Conservation (phyloP, 2,888 invertebrate genomes). For the Notodonta ziczac region DNA sequence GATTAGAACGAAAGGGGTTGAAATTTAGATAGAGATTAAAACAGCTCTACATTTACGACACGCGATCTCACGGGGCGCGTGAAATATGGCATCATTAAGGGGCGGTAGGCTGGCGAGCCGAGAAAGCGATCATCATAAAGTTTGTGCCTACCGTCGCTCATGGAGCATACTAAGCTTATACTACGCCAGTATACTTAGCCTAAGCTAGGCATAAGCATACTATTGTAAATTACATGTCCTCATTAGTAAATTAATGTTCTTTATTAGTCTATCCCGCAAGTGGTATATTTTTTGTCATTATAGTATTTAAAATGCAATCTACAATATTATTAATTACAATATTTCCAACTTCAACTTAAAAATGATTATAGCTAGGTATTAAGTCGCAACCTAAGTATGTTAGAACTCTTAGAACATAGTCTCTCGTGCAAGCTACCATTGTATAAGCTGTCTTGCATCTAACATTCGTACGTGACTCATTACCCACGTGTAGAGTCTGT, state of each 20-base stretch:
- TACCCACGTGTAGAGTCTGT: conserved; percentile 13
- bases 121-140: conserved; percentile 46
- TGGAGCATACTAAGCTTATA: conserved; percentile 4
- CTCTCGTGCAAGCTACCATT: too few relatives aligned
- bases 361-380: too few relatives aligned
- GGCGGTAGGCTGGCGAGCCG: conserved; percentile 22
- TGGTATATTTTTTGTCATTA: too few relatives aligned
- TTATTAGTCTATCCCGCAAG: too few relatives aligned
- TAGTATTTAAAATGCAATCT: too few relatives aligned
- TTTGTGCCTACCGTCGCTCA: conserved; percentile 9
- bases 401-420: too few relatives aligned
- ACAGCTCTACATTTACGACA: conserved; percentile 39
- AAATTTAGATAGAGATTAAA: conserved; percentile 50
- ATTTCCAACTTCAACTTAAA: too few relatives aligned
- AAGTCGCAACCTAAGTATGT: background rate
- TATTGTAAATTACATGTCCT: too few relatives aligned
- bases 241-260: too few relatives aligned
- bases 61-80: conserved; percentile 33
- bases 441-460: background rate
- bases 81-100: conserved; percentile 50
- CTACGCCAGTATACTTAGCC: background rate
- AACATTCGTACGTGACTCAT: conserved; percentile 18
- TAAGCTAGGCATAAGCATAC: background rate
- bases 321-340: too few relatives aligned
- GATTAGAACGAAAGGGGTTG: conserved; percentile 30